A percentile compares a stretch with the other conserved stretches of the same genome.
phyloP scores from a whole-genome alignment of 2,797 vertebrate species.

The Enteromius argenteus region DNA sequence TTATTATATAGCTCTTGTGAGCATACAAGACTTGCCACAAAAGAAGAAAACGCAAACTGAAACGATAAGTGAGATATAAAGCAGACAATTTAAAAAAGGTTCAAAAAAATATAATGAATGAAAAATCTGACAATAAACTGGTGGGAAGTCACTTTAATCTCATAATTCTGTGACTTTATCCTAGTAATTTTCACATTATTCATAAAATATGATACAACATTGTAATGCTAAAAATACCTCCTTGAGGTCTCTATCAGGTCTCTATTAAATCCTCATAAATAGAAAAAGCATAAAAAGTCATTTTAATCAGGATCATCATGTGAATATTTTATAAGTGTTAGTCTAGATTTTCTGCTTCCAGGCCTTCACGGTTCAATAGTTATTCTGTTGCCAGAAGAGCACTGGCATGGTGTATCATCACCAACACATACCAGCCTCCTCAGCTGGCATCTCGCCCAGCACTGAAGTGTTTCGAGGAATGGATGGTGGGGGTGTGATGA shows the following conservation, averaged over 20 bases:
- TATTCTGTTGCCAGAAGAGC: slow-evolving; percentile 65
- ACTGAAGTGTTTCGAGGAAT: slow-evolving; percentile 62
- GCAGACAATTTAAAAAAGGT: not conserved
- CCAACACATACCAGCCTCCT: slow-evolving; percentile 61
- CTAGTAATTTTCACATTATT: slow-evolving; percentile 1
- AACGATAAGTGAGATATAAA: not conserved
- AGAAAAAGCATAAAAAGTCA: slow-evolving; percentile 67
- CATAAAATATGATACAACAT: not conserved
- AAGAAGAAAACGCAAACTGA: not conserved
- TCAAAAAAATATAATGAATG: too few relatives aligned
- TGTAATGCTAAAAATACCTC: not conserved
- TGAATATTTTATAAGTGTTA: slow-evolving; percentile 77
- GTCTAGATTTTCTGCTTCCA: slow-evolving; percentile 74
- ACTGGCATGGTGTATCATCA: slow-evolving; percentile 62
- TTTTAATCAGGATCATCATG: slow-evolving; percentile 71
- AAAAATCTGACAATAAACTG: not conserved
- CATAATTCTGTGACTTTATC: not conserved
- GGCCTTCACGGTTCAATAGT: slow-evolving; percentile 70
- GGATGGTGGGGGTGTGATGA: slow-evolving; percentile 47
- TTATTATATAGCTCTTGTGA: not conserved
- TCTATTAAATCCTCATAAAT: slow-evolving; percentile 14
- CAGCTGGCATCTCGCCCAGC: slow-evolving; percentile 64
- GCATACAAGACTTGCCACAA: not conserved
- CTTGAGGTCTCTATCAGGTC: slow-evolving; percentile 4
- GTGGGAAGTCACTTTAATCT: not conserved